phyloP scores from a whole-genome alignment of 2,113 vertebrate genomes.

The Macaca nemestrina region DNA sequence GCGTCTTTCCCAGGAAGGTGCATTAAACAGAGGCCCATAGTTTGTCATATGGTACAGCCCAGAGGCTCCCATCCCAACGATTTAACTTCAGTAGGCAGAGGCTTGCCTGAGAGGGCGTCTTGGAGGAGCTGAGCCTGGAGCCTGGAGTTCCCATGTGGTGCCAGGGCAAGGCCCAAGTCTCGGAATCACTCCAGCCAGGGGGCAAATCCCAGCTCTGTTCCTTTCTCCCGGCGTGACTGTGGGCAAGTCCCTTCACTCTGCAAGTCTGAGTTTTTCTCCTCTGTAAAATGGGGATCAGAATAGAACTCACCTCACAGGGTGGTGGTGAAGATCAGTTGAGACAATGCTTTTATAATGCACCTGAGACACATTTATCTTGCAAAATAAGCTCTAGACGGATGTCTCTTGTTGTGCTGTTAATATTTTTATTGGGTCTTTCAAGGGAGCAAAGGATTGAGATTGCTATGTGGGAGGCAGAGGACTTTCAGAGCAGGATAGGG shows the following conservation, averaged over 20 bases:
- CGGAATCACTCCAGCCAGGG: accelerated
- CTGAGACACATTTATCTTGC: accelerated
- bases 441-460: neutral
- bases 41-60: accelerated
- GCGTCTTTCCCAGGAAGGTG: accelerated
- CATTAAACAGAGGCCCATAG: accelerated
- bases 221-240: neutral
- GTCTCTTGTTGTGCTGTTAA: neutral
- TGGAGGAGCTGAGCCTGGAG: neutral
- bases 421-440: neutral
- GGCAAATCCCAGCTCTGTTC: neutral
- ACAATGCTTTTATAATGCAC: accelerated
- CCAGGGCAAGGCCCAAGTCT: neutral
- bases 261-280: neutral
- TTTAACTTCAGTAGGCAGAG: neutral
- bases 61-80: neutral
- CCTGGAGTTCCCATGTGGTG: neutral
- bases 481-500: neutral
- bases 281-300: no score
- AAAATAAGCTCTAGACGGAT: accelerated
- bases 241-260: neutral
- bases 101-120: neutral
- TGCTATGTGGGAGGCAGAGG: neutral
- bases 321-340: accelerated
- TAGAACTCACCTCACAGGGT: accelerated